Evolutionary conservation across 2,113 vertebrate species (phyloP).

Genomic region (Strix aluco): DNA sequence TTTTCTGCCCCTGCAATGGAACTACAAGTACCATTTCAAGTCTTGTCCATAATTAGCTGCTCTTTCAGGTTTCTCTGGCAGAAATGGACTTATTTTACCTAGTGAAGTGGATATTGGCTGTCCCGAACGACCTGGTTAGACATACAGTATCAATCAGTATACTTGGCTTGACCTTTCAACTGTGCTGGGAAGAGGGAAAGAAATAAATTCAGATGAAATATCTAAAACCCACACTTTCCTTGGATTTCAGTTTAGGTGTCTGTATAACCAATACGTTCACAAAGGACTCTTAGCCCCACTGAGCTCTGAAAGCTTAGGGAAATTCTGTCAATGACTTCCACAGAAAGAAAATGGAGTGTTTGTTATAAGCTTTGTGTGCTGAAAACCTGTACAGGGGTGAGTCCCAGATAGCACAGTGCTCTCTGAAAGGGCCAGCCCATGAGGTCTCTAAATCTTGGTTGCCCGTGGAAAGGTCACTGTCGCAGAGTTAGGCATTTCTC

Average conservation of each 20-base stretch:
- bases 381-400: neutral
- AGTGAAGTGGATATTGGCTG: conserved; percentile 46
- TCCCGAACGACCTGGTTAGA: conserved; percentile 1
- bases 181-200: conserved; percentile 27
- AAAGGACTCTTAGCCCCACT: neutral
- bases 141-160: neutral
- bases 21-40: conserved; percentile 51
- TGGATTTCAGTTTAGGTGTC: neutral
- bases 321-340: neutral
- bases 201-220: conserved; percentile 22
- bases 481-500: neutral
- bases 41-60: conserved; percentile 63
- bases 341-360: neutral
- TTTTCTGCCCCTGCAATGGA: conserved; percentile 69
- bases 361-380: neutral
- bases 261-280: neutral
- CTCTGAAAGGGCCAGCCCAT: neutral
- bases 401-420: neutral
- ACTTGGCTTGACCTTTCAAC: conserved; percentile 44
- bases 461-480: neutral
- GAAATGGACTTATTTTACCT: conserved; percentile 62
- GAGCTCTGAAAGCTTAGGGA: neutral
- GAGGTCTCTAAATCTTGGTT: neutral
- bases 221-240: neutral
- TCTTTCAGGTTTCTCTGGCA: conserved; percentile 60